phyloP scores from a whole-genome alignment of 2,888 invertebrate genomes.

The Melinaea menophilus region DNA sequence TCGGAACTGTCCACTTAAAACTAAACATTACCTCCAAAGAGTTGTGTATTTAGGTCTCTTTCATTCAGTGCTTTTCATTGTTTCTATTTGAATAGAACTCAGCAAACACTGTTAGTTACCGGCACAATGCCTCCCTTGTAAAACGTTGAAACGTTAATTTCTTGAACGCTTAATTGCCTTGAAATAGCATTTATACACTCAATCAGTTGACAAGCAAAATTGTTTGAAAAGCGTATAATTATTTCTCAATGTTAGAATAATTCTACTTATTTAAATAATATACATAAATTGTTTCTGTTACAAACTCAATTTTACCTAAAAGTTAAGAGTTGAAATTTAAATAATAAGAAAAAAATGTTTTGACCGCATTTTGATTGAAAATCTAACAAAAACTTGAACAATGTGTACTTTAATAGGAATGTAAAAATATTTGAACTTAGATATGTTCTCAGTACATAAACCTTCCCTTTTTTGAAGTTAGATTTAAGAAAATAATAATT shows the following conservation, averaged over 20 bases:
- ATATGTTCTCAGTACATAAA: no score
- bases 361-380: no score
- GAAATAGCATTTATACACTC: conserved; percentile 22
- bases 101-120: conserved; percentile 29
- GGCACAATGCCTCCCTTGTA: conserved; percentile 27
- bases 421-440: no score
- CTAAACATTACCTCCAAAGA: conserved; percentile 27
- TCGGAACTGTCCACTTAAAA: conserved; percentile 29
- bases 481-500: no score
- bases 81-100: conserved; percentile 31
- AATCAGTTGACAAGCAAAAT: conserved; percentile 1
- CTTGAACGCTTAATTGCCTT: conserved; percentile 29
- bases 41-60: conserved; percentile 29
- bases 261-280: background rate
- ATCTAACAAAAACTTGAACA: no score
- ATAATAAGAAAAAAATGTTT: no score
- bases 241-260: background rate
- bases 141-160: conserved; percentile 29
- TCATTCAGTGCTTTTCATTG: conserved; percentile 25
- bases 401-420: no score
- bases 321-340: background rate
- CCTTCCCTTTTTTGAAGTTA: no score
- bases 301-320: background rate
- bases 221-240: background rate
- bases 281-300: background rate